A percentile compares a stretch with the other conserved stretches of the same genome.
Evolutionary conservation across 2,888 invertebrate species (phyloP).

Genomic region (Orthonevra nobilis): DNA sequence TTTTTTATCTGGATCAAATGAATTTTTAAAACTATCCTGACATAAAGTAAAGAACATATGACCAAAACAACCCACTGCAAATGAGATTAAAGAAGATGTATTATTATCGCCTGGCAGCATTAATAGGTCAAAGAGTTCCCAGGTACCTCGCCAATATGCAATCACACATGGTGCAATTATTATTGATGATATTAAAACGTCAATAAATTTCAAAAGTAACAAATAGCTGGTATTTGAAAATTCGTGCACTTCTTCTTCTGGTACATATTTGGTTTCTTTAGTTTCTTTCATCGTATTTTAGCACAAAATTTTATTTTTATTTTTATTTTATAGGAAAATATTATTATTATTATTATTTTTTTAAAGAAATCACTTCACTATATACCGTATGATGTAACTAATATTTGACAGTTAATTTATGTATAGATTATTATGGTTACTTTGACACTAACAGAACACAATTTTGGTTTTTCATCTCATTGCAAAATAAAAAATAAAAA

Average conservation of each 20-base stretch:
- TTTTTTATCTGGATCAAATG: constrained; percentile 85
- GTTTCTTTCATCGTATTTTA: too few species aligned
- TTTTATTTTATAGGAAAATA: too few species aligned
- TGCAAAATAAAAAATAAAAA: background rate
- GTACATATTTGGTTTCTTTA: too few species aligned
- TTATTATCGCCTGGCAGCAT: constrained; percentile 84
- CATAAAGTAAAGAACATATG: constrained; percentile 86
- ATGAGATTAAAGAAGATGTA: constrained; percentile 85
- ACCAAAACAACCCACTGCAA: constrained; percentile 86
- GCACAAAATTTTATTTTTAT: too few species aligned
- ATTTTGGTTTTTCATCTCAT: too few species aligned
- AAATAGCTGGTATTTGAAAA: constrained; percentile 30
- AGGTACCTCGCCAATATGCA: constrained; percentile 92
- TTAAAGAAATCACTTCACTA: too few species aligned
- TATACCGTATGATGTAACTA: too few species aligned
- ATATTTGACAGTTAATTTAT: too few species aligned
- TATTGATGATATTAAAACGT: constrained; percentile 86
- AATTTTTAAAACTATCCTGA: constrained; percentile 83
- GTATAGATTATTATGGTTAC: too few species aligned
- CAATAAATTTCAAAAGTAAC: constrained; percentile 84
- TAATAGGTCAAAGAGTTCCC: constrained; percentile 88
- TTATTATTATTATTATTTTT: too few species aligned
- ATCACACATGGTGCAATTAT: constrained; percentile 91
- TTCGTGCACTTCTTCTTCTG: constrained; percentile 15
- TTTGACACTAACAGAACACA: too few species aligned